Evolutionary conservation across 2,113 vertebrate genomes (phyloP), one percentile per base, ranked within the genome.

Genomic region (Siniperca knerii): DNA sequence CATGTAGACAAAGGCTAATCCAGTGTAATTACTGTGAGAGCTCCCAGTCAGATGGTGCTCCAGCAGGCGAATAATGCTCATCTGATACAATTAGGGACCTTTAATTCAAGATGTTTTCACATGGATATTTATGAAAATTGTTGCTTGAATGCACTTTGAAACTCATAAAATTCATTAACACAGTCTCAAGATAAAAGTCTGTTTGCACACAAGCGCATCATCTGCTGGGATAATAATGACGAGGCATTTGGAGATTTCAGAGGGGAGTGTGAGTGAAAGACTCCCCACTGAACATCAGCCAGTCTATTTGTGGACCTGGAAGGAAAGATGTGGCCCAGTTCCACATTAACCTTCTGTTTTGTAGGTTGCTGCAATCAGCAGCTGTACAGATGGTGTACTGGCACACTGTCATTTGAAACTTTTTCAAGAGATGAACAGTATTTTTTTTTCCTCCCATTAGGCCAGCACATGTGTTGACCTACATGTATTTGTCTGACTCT

Each of bases 21-120:
- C 89, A 60, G n/a, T 79, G 73, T 92, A 88, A 90, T 92, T 89
- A 91, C 77, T 80, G 73, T 83, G 70, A 90, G 70, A 89, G 86
- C 71, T 78, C 46, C 50, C 77, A 79, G 73, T 86, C 78, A 84
- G 82, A 84, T 85, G 82, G 76, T 20, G 73, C 48, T 81, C 40
- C 77, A 84, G 55, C 54, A 70, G 76, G 81, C 21, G 2, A 68
- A 72, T 81, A 80, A 85, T 84, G 62, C 58, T 82, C 35, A 87
- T 37, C 62, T 80, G 46, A 58, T 64, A 83, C 84, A 84, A 82
- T 84, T 71, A 65, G 6, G 58, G 72, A 40, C 66, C 44, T 88
- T 57, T 58, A 66, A 74, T 75, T 82, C 20, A 52, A 50, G 23
- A 64, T 57, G 21, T 48, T 68, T 68, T 69, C 0, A 2, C 25